Percentiles rank a stretch among this genome's conserved stretches.
These are phyloP conservation scores for Galaxias olidus DNA, from an alignment of 2,797 vertebrate genomes.

Conservation along the genomic window DNA sequence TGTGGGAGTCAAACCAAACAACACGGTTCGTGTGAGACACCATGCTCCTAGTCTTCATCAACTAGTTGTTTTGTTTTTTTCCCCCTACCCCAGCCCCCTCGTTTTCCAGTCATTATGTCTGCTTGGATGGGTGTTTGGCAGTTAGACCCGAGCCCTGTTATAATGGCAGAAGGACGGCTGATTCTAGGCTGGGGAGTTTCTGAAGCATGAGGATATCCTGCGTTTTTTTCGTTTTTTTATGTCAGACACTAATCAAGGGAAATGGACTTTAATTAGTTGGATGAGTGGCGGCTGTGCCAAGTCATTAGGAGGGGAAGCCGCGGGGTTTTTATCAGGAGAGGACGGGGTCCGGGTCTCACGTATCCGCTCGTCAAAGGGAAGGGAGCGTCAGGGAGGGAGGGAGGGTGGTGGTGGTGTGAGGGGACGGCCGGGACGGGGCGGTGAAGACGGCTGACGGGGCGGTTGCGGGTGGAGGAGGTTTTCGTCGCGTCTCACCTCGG, in stretches of 20 bases:
- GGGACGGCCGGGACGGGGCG: neutral
- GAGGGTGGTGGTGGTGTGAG: neutral
- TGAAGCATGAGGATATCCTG: conserved; percentile 21
- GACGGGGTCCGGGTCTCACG: neutral
- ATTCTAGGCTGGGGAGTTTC: neutral
- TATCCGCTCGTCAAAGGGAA: neutral
- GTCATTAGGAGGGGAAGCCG: conserved; percentile 46
- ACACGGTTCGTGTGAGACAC: neutral
- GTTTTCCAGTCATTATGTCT: conserved; percentile 11
- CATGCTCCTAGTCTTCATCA: neutral
- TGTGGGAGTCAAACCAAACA: conserved; percentile 52
- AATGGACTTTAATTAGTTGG: conserved; percentile 45
- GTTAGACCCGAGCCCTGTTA: conserved; percentile 22
- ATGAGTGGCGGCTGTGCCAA: conserved; percentile 37
- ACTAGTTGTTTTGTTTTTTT: neutral
- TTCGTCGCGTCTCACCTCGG: conserved; percentile 75
- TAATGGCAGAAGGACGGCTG: conserved; percentile 23
- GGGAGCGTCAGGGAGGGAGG: neutral
- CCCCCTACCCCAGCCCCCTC: neutral
- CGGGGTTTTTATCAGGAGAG: conserved; percentile 18
- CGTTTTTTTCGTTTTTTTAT: conserved; percentile 15
- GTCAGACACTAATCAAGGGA: conserved; percentile 32
- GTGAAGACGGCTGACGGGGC: neutral
- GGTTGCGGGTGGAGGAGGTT: too few species aligned
- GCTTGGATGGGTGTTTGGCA: conserved; percentile 10